Evolutionary conservation across 2,797 vertebrate species (phyloP), one percentile per base, ranked within the genome.

Genomic region (Prionace glauca): DNA sequence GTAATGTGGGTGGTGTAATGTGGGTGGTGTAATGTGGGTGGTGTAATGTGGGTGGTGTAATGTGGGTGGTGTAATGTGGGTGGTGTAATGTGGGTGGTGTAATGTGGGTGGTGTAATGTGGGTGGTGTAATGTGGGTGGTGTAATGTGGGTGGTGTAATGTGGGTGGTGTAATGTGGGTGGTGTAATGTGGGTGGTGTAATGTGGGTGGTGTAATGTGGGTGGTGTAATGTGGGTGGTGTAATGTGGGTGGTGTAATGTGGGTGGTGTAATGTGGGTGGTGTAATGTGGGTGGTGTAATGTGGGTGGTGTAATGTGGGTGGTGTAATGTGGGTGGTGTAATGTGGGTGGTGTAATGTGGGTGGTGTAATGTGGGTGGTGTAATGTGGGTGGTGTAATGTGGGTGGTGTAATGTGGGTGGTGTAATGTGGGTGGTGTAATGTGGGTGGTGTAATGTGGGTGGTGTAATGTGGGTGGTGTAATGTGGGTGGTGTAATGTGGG

Each of bases 61-160:
- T 98, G 98, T 97, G 97, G 2, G 45, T 29, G 3, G 45, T 26
- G 41, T 62, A 62, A 14, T 92, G n/a, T n/a, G n/a, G n/a, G n/a
- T n/a, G n/a, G n/a, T 97, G 97, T 97, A 97, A 98, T 98, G 98
- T 97, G 97, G 2, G 45, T 29, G 3, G 45, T 26, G 41, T 62
- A 62, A 14, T 92, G n/a, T n/a, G n/a, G n/a, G n/a, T n/a, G n/a
- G n/a, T 97, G 97, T 97, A 97, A 98, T 98, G 98, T 97, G 97
- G 2, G 45, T 29, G 3, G 45, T 26, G 41, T 62, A 62, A 14
- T 92, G n/a, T n/a, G n/a, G n/a, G n/a, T n/a, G n/a, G n/a, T 97
- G 97, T 97, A 97, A 98, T 98, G 98, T 97, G 97, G 2, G 45
- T 29, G 3, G 45, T 26, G 41, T 62, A 62, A 14, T 92, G n/a